Percentiles rank a stretch among this genome's conserved stretches.
phyloP scores from a whole-genome alignment of 2,888 invertebrate genomes.

The Neuroscelio doddi region DNA sequence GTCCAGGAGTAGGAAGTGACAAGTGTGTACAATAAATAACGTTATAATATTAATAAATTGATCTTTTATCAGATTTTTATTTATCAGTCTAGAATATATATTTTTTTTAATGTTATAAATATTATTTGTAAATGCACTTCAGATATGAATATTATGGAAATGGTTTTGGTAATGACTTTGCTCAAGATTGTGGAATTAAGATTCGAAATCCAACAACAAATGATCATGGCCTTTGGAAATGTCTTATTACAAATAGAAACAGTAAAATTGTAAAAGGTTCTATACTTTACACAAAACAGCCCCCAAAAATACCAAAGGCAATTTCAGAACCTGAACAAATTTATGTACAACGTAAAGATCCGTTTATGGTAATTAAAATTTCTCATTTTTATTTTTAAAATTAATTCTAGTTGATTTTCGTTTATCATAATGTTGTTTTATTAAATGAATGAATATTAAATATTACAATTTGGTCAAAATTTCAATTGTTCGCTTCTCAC shows the following conservation, averaged over 20 bases:
- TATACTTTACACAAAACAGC: background rate
- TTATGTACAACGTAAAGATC: slow-evolving; percentile 43
- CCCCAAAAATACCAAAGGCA: background rate
- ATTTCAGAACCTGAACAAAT: slow-evolving; percentile 15
- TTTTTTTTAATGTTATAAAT: background rate
- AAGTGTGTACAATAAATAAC: slow-evolving; percentile 68
- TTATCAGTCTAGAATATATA: background rate
- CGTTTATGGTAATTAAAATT: slow-evolving; percentile 45
- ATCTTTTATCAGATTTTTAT: too few relatives aligned
- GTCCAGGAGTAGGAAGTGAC: slow-evolving; percentile 58
- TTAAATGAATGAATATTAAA: background rate
- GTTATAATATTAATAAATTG: too few relatives aligned
- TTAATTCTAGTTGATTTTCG: too few relatives aligned
- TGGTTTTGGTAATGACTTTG: slow-evolving; percentile 21
- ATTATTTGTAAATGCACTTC: too few relatives aligned
- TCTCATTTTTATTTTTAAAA: too few relatives aligned
- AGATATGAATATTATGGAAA: slow-evolving; percentile 58
- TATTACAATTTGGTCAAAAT: background rate
- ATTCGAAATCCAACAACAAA: slow-evolving; percentile 40
- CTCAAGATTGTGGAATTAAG: slow-evolving; percentile 50
- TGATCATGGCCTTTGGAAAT: slow-evolving; percentile 58
- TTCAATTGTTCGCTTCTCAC: background rate
- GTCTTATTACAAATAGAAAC: slow-evolving; percentile 31
- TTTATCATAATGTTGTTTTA: too few relatives aligned
- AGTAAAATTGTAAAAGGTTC: background rate